Evolutionary conservation across 1,140 invertebrate species (phyloP).

Genomic region (Rhyzopertha dominica): DNA sequence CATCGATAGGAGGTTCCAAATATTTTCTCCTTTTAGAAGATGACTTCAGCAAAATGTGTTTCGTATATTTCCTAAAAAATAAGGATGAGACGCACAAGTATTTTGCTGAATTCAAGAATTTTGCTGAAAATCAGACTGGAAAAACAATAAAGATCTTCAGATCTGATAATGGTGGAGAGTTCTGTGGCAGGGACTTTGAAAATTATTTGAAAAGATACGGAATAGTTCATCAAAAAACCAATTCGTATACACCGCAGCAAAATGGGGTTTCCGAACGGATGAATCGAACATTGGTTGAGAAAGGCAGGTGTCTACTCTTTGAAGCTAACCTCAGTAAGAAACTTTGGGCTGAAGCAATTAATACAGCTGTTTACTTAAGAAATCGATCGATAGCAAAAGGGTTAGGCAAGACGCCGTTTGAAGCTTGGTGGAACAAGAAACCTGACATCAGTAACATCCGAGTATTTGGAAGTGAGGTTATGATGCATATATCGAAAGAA

Average conservation of each 20-base stretch:
- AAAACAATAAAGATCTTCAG: conserved; percentile 36
- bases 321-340: conserved; percentile 33
- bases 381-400: conserved; percentile 36
- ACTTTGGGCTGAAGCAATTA: conserved; percentile 46
- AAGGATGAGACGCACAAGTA: conserved; percentile 31
- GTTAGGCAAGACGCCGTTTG: conserved; percentile 23
- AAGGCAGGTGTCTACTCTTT: conserved; percentile 40
- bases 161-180: conserved; percentile 32
- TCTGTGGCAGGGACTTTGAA: conserved; percentile 26
- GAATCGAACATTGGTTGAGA: conserved; percentile 43
- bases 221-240: conserved; percentile 29
- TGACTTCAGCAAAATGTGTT: conserved; percentile 39
- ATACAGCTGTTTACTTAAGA: conserved; percentile 46
- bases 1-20: too few relatives aligned
- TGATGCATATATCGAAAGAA: conserved; percentile 36
- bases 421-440: conserved; percentile 29
- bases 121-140: conserved; percentile 32
- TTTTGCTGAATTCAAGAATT: conserved; percentile 32
- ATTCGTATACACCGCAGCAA: conserved; percentile 41
- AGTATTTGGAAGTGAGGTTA: conserved; percentile 34
- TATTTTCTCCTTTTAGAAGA: conserved; percentile 43
- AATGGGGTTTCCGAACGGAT: conserved; percentile 45
- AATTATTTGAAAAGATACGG: conserved; percentile 28
- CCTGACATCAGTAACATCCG: conserved; percentile 33
- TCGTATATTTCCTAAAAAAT: conserved; percentile 42